A percentile compares a stretch with the other conserved stretches of the same genome.
phyloP scores from a whole-genome alignment of 2,888 invertebrate genomes.

The Lamproptera curius region DNA sequence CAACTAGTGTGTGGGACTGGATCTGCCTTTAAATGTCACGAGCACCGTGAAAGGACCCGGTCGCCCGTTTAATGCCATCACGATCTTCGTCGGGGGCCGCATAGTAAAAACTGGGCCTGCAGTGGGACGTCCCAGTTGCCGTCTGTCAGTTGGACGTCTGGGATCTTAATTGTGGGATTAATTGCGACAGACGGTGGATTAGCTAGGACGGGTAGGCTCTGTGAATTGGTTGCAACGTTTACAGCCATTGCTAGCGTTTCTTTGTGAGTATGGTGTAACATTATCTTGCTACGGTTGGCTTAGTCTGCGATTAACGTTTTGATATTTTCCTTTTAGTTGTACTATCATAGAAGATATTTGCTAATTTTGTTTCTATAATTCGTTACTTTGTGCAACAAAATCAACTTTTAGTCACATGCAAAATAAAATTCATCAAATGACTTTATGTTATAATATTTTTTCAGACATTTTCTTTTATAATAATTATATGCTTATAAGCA shows the following conservation, averaged over 20 bases:
- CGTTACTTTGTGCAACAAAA: too few relatives aligned
- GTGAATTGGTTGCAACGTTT: not conserved
- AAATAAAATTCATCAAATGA: too few relatives aligned
- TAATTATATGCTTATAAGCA: too few relatives aligned
- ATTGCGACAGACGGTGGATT: not conserved
- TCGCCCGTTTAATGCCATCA: constrained; percentile 58
- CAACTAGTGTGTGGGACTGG: constrained; percentile 32
- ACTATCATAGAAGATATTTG: too few relatives aligned
- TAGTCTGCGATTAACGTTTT: not conserved
- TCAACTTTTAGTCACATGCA: too few relatives aligned
- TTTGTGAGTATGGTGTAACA: not conserved
- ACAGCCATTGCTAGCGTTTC: not conserved
- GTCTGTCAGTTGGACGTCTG: constrained; percentile 9
- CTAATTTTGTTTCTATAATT: too few relatives aligned
- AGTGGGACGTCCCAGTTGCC: constrained; percentile 14
- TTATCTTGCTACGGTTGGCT: not conserved
- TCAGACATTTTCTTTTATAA: too few relatives aligned
- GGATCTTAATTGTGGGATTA: not conserved
- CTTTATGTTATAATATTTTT: too few relatives aligned
- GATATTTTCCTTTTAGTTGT: not conserved
- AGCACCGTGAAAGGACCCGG: constrained; percentile 54
- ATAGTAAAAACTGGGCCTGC: constrained; percentile 37
- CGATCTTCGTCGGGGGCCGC: constrained; percentile 50
- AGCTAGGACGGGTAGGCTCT: not conserved
- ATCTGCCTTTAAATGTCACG: constrained; percentile 56